A percentile compares a stretch with the other conserved stretches of the same genome.
Conservation (phyloP, 2,113 vertebrate genomes). For the Sapajus apella region DNA sequence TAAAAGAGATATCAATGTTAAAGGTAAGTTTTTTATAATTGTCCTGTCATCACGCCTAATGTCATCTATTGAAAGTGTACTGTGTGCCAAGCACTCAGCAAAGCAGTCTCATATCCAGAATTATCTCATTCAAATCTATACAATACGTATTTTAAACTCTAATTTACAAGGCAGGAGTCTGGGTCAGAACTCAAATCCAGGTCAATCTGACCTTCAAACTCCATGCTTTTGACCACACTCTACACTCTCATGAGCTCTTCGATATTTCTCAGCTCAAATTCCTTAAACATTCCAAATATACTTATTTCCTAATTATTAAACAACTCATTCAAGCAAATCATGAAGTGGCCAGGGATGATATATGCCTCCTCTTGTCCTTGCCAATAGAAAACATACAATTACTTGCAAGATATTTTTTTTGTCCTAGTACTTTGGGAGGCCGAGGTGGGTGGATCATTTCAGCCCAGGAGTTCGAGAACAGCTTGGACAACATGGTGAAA, state of each 20-base stretch:
- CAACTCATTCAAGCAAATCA: background rate
- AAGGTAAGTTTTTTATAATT: background rate
- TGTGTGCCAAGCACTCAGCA: background rate
- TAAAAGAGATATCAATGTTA: background rate
- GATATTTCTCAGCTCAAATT: background rate
- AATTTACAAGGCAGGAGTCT: background rate
- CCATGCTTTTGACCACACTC: background rate
- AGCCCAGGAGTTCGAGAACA: too few species aligned
- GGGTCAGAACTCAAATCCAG: background rate
- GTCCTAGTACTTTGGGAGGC: too few species aligned
- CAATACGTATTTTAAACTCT: background rate
- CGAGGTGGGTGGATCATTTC: too few species aligned
- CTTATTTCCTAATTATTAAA: background rate
- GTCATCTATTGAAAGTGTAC: background rate
- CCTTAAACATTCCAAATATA: background rate
- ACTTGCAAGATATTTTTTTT: too few species aligned
- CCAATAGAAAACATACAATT: background rate
- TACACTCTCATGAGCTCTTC: background rate
- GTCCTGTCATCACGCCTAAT: background rate
- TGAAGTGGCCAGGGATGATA: background rate
- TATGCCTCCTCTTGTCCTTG: background rate
- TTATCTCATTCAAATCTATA: background rate
- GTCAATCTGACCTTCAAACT: background rate
- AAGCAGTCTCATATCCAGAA: background rate
- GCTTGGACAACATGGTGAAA: too few species aligned